phyloP scores from a whole-genome alignment of 2,797 vertebrate species.

The Diplodus sargus region DNA sequence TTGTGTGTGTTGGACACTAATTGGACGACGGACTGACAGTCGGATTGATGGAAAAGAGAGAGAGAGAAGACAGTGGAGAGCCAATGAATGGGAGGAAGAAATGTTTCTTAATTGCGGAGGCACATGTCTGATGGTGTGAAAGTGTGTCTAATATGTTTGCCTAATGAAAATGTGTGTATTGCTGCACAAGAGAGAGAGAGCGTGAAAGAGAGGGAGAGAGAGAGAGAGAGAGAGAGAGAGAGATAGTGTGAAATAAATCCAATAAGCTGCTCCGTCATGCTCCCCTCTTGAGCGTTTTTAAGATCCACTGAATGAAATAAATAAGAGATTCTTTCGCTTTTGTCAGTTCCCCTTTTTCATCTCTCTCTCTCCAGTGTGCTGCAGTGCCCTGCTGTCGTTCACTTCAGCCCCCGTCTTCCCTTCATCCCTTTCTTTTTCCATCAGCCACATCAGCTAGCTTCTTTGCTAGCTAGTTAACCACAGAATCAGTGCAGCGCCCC shows the following conservation, averaged over 20 bases:
- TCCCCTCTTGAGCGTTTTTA: conserved; percentile 74
- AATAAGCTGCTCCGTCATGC: conserved; percentile 82
- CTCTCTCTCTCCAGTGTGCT: conserved; percentile 51
- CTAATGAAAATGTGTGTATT: conserved; percentile 68
- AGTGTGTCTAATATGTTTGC: conserved; percentile 73
- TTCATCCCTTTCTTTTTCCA: conserved; percentile 7
- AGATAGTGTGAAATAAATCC: conserved; percentile 78
- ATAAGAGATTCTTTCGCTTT: conserved; percentile 72
- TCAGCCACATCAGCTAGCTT: conserved; percentile 22
- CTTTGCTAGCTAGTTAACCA: conserved; percentile 4
- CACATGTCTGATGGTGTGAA: conserved; percentile 63
- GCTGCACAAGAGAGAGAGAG: conserved; percentile 37
- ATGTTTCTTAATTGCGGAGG: conserved; percentile 55
- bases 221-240: conserved; percentile 39
- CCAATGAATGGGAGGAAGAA: conserved; percentile 28
- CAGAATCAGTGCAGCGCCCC: neutral
- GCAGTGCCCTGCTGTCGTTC: conserved; percentile 46
- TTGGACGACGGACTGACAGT: conserved; percentile 38
- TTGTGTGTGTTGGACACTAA: conserved; percentile 31
- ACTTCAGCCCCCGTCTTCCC: conserved; percentile 31
- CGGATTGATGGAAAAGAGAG: conserved; percentile 35
- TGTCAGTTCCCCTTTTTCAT: conserved; percentile 61
- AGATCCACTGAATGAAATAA: conserved; percentile 79
- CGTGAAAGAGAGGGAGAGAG: conserved; percentile 10
- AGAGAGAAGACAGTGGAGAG: conserved; percentile 26